Percentiles rank a stretch among this genome's conserved stretches.
Evolutionary conservation across 2,797 vertebrate genomes (phyloP).

Genomic region (Acomys russatus): DNA sequence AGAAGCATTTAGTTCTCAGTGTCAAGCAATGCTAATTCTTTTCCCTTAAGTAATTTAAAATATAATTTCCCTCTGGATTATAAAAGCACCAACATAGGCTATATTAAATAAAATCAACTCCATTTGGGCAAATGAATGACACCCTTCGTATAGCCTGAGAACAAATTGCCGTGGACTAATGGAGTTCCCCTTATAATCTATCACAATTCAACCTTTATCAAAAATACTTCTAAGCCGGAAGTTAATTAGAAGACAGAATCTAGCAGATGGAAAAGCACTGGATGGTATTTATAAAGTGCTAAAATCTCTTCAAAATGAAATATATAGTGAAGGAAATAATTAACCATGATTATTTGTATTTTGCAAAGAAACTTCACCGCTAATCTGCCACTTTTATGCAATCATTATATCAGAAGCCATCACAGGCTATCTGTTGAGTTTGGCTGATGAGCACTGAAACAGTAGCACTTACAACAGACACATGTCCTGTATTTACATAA

Average conservation of each 20-base stretch:
- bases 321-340: constrained; percentile 39
- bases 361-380: background rate
- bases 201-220: constrained; percentile 75
- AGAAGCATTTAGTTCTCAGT: constrained; percentile 88
- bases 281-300: constrained; percentile 57
- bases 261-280: constrained; percentile 23
- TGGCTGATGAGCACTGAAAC: background rate
- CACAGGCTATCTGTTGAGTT: background rate
- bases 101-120: constrained; percentile 81
- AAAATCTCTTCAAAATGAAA: constrained; percentile 64
- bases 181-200: constrained; percentile 68
- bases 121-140: constrained; percentile 86
- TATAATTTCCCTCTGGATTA: constrained; percentile 89
- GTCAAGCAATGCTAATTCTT: constrained; percentile 84
- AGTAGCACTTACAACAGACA: background rate
- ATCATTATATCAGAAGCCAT: background rate
- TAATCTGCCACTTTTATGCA: background rate
- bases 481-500: background rate
- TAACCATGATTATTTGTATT: constrained; percentile 24
- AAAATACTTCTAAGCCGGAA: constrained; percentile 76
- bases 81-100: constrained; percentile 84
- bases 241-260: constrained; percentile 75
- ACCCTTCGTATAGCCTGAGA: constrained; percentile 85
- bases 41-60: constrained; percentile 89
- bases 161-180: constrained; percentile 85